Conservation (phyloP, 2,797 vertebrate species). For the Gila robusta region DNA sequence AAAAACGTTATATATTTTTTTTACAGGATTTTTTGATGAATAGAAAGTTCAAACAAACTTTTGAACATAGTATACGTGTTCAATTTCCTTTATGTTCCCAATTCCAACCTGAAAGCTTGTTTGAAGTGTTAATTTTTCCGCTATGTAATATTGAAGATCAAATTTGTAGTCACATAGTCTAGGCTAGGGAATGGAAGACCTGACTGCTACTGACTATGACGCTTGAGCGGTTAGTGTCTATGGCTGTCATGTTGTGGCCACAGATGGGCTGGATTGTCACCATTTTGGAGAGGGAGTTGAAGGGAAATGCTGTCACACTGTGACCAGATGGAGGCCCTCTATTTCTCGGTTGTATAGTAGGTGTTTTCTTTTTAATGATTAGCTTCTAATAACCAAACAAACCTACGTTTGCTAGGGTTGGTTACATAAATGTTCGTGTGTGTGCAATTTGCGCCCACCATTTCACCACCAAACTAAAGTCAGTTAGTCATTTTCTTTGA, state of each 20-base stretch:
- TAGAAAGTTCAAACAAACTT: not conserved
- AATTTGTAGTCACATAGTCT: not conserved
- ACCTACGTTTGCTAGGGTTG: not conserved
- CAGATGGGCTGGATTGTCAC: conserved; percentile 52
- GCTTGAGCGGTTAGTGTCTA: conserved; percentile 16
- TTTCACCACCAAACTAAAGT: not conserved
- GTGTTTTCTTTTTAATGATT: conserved; percentile 11
- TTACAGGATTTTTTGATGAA: not conserved
- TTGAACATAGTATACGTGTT: not conserved
- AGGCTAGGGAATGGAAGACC: not conserved
- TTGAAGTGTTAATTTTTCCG: not conserved
- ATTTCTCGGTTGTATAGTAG: not conserved
- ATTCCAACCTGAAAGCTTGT: not conserved
- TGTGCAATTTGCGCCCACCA: conserved; percentile 6
- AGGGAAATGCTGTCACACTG: conserved; percentile 48
- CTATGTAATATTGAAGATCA: not conserved
- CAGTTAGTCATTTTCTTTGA: not conserved
- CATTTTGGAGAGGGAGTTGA: conserved; percentile 23
- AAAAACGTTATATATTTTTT: not conserved
- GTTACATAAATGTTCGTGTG: conserved; percentile 20
- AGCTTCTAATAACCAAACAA: not conserved
- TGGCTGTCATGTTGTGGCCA: conserved; percentile 26
- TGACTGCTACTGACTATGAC: not conserved
- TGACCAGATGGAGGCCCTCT: conserved; percentile 41
- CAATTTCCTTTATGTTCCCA: not conserved